Base-by-base conservation (phyloP, 2,888 invertebrate genomes). In the Drosophila rellima region DNA sequence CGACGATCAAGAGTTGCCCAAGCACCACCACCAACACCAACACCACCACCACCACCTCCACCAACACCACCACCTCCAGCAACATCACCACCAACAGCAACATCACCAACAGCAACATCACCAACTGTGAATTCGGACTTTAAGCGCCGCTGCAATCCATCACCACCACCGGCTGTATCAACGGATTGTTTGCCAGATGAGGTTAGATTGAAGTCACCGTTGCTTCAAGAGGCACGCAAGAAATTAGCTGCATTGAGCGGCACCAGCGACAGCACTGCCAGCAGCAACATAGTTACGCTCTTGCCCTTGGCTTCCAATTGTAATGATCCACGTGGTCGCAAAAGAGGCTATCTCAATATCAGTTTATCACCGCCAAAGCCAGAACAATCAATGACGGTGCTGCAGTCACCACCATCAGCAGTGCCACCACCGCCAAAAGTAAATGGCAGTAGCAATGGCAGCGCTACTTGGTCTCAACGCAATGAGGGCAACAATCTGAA, bases 141-240 rank as follows among this genome's bases (percentile, higher is more conserved):
- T 4, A 23, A 33, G n/a, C 52, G 44, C 7, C 13, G 20, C 20
- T 45, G 29, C 6, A 61, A 61, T 44, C 52, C 52, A 5, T 26
- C 42, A 18, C 26, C 66, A 20, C 33, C 70, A 1, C 10, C 4
- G 18, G 6, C 7, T 26, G 26, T 26, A 26, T 2, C 26, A 5
- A 18, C 3, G 1, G 13, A 17, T 39, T 3, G n/a, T 39, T 29
- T 51, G 23, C 7, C 39, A 7, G 39, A 47, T 3, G 39, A 39
- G 15, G 39, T 11, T 1, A n/a, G 23, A 37, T 37, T 23, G 1
- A 39, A 23, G 39, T 15, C 39, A 39, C 23, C 40, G 0, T 31
- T 66, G 5, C 42, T 78, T 6, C 55, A 64, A 26, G 82, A 87
- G 60, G 82, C 82, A 6, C 88, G 82, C 23, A 82, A 81, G 23